phyloP scores from a whole-genome alignment of 2,888 invertebrate genomes.

The Opisthograptis luteolata region DNA sequence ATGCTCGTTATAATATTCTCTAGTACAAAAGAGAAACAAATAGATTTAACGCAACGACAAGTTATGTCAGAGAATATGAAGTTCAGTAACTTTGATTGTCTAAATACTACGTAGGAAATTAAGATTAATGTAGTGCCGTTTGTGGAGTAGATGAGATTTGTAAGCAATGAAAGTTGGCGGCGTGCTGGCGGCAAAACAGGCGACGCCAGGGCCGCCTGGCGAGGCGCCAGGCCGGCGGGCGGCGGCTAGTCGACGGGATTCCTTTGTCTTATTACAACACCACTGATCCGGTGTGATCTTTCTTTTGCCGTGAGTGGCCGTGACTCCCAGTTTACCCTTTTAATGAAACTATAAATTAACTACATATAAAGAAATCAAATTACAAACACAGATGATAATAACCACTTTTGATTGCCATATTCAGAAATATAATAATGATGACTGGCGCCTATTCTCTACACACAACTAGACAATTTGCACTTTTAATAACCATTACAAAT shows the following conservation, averaged over 20 bases:
- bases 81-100: slow-evolving; percentile 1
- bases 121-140: slow-evolving; percentile 22
- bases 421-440: not conserved
- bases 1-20: no score
- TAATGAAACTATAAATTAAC: slow-evolving; percentile 1
- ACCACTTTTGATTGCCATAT: no score
- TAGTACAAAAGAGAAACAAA: no score
- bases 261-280: slow-evolving; percentile 81
- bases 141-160: slow-evolving; percentile 33
- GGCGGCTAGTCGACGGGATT: slow-evolving; percentile 80
- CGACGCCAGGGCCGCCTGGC: slow-evolving; percentile 83
- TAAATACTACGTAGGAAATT: slow-evolving; percentile 4
- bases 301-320: slow-evolving; percentile 4
- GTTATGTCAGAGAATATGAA: not conserved
- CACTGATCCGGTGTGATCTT: slow-evolving; percentile 40
- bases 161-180: slow-evolving; percentile 56
- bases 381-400: no score
- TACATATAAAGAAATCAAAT: no score
- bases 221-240: slow-evolving; percentile 83
- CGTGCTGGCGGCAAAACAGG: slow-evolving; percentile 72
- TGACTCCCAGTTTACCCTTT: slow-evolving; percentile 19
- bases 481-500: not conserved
- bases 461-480: not conserved
- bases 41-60: no score
- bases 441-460: not conserved